A percentile compares a stretch with the other conserved stretches of the same genome.
phyloP scores from a whole-genome alignment of 2,797 vertebrate genomes.

The Cryptoprocta ferox region DNA sequence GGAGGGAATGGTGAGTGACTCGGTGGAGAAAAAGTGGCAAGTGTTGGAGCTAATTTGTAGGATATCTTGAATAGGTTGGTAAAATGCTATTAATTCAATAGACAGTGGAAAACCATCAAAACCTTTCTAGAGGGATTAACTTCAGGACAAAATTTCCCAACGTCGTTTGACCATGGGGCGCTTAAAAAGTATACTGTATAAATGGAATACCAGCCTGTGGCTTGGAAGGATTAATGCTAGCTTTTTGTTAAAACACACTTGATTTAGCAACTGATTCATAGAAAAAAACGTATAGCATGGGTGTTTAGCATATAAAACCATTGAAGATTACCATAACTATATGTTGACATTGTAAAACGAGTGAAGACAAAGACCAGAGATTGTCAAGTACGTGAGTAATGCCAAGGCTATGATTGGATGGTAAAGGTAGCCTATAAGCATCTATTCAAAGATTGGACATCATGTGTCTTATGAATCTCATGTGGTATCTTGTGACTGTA shows the following conservation, averaged over 20 bases:
- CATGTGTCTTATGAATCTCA: neutral
- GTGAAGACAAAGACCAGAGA: neutral
- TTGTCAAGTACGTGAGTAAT: neutral
- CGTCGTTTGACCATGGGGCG: neutral
- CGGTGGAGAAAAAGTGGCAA: neutral
- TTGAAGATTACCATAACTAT: neutral
- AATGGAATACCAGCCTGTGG: neutral
- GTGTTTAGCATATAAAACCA: neutral
- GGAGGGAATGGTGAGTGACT: neutral
- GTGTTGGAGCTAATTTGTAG: neutral
- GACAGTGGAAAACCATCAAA: neutral
- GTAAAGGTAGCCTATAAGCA: neutral
- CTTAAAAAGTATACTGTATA: neutral
- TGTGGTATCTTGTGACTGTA: neutral
- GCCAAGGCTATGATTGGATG: neutral
- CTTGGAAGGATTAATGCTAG: neutral
- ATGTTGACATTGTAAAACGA: neutral
- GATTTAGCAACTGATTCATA: neutral
- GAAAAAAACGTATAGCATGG: neutral
- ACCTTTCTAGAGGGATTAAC: neutral
- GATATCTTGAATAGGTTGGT: neutral
- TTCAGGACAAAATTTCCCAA: neutral
- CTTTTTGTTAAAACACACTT: neutral
- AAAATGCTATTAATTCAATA: conserved; percentile 1
- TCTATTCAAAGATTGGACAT: neutral